These are phyloP conservation scores for Lepidocyrtoides sp. DNA, from an alignment of 2,888 invertebrate species.

Conservation along the genomic window DNA sequence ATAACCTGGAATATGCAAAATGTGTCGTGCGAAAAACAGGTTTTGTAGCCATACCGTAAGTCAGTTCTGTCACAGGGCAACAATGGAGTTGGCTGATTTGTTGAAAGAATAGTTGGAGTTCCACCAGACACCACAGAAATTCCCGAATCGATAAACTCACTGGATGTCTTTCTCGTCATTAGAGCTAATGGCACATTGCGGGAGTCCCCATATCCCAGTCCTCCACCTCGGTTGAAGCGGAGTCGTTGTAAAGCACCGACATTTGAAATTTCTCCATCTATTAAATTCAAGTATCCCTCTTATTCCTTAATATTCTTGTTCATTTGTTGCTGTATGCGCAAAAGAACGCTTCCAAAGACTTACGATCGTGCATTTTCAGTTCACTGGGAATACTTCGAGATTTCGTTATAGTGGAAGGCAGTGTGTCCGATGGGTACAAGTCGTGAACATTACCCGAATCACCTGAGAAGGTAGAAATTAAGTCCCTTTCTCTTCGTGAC, in stretches of 20 bases:
- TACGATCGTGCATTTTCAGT: conserved; percentile 74
- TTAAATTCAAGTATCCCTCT: too few species aligned
- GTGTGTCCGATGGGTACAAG: conserved; percentile 78
- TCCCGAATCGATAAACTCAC: conserved; percentile 93
- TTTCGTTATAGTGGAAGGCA: conserved; percentile 73
- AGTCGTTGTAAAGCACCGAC: conserved; percentile 61
- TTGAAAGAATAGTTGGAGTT: conserved; percentile 86
- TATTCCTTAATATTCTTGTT: too few species aligned
- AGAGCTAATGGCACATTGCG: conserved; percentile 69
- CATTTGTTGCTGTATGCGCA: too few species aligned
- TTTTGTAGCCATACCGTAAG: conserved; percentile 70
- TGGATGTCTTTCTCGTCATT: conserved; percentile 89
- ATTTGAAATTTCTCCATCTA: conserved; percentile 46
- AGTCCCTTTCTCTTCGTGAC: conserved; percentile 86
- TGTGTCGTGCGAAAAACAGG: too few species aligned
- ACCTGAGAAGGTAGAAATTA: conserved; percentile 91
- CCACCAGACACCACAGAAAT: conserved; percentile 92
- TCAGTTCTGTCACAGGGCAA: conserved; percentile 73
- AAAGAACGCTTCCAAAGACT: conserved; percentile 13
- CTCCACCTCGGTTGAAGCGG: conserved; percentile 51
- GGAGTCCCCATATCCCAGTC: conserved; percentile 51
- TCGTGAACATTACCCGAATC: conserved; percentile 93
- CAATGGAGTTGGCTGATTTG: conserved; percentile 57
- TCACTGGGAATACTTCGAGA: conserved; percentile 81
- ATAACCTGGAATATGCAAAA: too few species aligned